Evolutionary conservation across 2,888 invertebrate species (phyloP), one percentile per base, ranked within the genome.

Genomic region (Girardia tigrina): DNA sequence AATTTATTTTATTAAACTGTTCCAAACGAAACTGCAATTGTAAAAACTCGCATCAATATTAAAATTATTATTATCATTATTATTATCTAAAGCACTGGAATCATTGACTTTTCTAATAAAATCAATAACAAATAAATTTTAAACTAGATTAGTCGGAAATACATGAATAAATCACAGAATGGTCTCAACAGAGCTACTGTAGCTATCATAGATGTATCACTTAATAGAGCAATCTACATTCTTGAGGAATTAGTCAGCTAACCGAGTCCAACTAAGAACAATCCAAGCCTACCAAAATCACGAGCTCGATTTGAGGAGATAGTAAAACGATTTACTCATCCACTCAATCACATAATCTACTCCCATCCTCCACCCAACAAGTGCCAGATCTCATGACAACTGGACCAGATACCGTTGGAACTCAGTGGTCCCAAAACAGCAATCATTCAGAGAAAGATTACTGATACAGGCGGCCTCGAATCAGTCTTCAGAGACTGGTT

Each of bases 141-240:
- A 56, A 56, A 56, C 56, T 56, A 56, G 56, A 56, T 56, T 56
- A 56, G 56, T 56, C 56, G 56, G 56, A 56, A 56, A 56, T 56
- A 56, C 56, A 56, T 56, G 56, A 56, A 56, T 56, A 56, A 56
- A 56, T 56, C 56, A 56, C 8, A 56, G 56, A 56, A 56, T 56
- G 56, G 56, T 56, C 56, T 56, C 56, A 56, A 56, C 56, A 56
- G 56, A 56, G 56, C 56, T 56, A 56, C 56, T 20, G 56, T 56
- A 56, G 56, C 56, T 56, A 56, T 56, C 56, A 56, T 56, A 56
- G 56, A 56, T 56, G 56, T 56, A 56, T 56, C 56, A 56, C 56
- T 56, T 56, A 56, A 56, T 56, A 56, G 56, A 56, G 56, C n/a
- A 56, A 56, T 56, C 56, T 56, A 56, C 56, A 56, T 56, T 56